phyloP scores from a whole-genome alignment of 2,888 invertebrate genomes.

The Agriopis leucophaearia region DNA sequence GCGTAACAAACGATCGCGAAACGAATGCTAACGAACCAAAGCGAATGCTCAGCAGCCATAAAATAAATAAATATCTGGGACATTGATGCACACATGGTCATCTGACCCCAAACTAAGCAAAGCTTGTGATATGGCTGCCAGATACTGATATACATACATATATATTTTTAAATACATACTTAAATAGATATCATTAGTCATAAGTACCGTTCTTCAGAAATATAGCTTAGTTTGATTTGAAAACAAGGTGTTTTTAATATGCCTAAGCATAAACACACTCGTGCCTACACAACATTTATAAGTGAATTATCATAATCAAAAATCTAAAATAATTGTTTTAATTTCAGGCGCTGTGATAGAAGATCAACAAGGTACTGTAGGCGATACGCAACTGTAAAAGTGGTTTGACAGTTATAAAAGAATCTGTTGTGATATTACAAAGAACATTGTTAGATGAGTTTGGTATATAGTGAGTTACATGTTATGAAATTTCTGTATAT shows the following conservation, averaged over 20 bases:
- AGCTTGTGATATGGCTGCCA: background rate
- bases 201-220: no score
- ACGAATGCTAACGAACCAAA: no score
- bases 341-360: constrained; percentile 53
- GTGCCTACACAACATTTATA: no score
- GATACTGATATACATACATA: background rate
- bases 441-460: background rate
- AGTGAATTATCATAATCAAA: no score
- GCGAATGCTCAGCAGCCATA: no score
- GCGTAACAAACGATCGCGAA: no score
- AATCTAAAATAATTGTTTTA: constrained; percentile 19
- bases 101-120: background rate
- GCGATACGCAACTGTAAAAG: constrained; percentile 40
- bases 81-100: no score
- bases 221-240: no score
- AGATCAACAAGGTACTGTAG: constrained; percentile 35
- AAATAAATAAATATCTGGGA: no score
- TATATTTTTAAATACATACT: no score
- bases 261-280: no score
- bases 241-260: no score
- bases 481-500: background rate
- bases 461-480: background rate
- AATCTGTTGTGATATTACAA: background rate
- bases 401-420: constrained; percentile 18
- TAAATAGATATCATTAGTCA: background rate